phyloP scores from a whole-genome alignment of 2,888 invertebrate species.

The Pocota personata region DNA sequence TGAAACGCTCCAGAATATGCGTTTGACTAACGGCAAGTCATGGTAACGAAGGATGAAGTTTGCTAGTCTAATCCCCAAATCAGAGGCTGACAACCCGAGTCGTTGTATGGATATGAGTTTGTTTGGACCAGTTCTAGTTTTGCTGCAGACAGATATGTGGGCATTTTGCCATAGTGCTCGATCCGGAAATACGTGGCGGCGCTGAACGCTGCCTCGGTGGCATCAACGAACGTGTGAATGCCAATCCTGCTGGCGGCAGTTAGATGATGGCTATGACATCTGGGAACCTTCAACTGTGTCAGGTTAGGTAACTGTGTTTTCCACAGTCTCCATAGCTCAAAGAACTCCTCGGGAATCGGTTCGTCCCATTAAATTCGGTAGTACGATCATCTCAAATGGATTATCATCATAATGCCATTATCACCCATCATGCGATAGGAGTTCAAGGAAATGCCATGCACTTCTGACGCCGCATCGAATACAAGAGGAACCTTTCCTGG shows the following conservation, averaged over 20 bases:
- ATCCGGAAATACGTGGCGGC: constrained; percentile 41
- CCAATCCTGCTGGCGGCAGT: neutral
- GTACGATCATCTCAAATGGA: too few relatives aligned
- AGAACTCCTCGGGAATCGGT: neutral
- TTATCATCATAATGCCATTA: too few relatives aligned
- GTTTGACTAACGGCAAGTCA: too few relatives aligned
- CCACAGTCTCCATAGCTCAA: neutral
- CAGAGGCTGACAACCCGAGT: constrained; percentile 25
- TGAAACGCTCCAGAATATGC: too few relatives aligned
- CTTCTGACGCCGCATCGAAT: too few relatives aligned
- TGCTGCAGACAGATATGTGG: neutral
- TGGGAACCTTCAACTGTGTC: neutral
- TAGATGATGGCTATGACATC: neutral
- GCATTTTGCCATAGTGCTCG: neutral
- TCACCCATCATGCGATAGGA: too few relatives aligned
- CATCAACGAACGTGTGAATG: constrained; percentile 22
- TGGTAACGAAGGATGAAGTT: too few relatives aligned
- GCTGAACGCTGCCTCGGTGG: constrained; percentile 20
- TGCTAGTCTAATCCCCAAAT: neutral
- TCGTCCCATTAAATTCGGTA: constrained; percentile 5
- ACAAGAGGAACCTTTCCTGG: too few relatives aligned
- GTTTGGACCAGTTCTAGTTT: too few relatives aligned
- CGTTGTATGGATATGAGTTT: neutral
- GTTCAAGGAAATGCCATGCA: too few relatives aligned
- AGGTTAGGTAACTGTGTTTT: neutral